Evolutionary conservation across 1,140 invertebrate genomes (phyloP).

Genomic region (Drosophila teissieri): DNA sequence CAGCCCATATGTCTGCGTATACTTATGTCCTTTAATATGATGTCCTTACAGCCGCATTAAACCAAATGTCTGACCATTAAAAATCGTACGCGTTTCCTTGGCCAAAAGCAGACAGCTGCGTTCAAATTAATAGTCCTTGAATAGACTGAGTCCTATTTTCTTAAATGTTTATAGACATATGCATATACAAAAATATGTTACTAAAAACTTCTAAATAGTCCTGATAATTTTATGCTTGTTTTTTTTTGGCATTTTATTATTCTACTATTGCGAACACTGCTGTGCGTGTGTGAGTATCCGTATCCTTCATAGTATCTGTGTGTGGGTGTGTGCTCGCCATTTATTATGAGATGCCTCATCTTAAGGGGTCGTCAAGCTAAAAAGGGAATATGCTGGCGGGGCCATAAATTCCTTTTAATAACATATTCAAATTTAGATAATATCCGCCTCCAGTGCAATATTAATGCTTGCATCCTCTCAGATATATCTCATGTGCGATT

Average conservation of each 20-base stretch:
- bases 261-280: not conserved
- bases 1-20: conserved; percentile 23
- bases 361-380: conserved; percentile 26
- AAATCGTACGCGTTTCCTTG: conserved; percentile 35
- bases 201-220: not conserved
- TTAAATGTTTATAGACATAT: no score
- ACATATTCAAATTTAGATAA: conserved; percentile 78
- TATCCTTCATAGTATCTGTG: not conserved
- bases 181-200: no score
- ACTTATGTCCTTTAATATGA: conserved; percentile 33
- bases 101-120: not conserved
- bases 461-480: conserved; percentile 33
- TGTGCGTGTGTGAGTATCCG: not conserved
- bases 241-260: not conserved
- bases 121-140: not conserved
- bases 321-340: conserved; percentile 18
- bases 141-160: not conserved
- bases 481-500: conserved; percentile 5
- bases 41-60: conserved; percentile 40
- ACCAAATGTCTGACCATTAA: conserved; percentile 50
- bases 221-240: not conserved
- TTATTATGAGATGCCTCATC: conserved; percentile 57
- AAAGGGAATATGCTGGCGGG: conserved; percentile 26
- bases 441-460: conserved; percentile 52
- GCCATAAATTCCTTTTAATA: conserved; percentile 72